Conservation (phyloP, 2,113 vertebrate genomes). For the Brachyhypopomus occidentalis region DNA sequence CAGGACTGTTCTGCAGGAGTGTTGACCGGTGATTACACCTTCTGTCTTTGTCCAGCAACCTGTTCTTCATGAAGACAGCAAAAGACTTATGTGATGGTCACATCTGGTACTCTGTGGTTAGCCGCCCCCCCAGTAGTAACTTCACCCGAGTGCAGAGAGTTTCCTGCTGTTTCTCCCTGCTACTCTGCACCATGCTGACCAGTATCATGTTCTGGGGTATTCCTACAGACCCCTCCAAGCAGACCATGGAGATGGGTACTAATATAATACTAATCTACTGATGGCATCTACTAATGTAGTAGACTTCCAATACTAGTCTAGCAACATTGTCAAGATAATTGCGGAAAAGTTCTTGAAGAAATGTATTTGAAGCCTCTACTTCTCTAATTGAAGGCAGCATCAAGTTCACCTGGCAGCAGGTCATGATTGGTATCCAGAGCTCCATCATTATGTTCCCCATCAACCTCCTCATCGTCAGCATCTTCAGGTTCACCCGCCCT, state of each 20-base stretch:
- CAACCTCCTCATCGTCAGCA: conserved; percentile 93
- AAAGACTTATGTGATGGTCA: conserved; percentile 88
- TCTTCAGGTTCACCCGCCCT: conserved; percentile 84
- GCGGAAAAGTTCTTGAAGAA: neutral
- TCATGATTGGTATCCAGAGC: conserved; percentile 92
- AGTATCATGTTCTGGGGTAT: conserved; percentile 97
- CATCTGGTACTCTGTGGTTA: conserved; percentile 92
- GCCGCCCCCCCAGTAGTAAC: conserved; percentile 80
- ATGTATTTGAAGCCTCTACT: neutral
- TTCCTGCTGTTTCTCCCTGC: conserved; percentile 91
- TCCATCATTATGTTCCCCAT: conserved; percentile 95
- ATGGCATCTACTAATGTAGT: too few relatives aligned
- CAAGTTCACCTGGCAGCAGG: conserved; percentile 95
- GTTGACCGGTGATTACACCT: neutral
- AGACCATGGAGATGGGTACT: conserved; percentile 93
- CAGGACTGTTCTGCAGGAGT: neutral
- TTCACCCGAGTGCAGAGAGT: conserved; percentile 89
- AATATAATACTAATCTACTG: neutral
- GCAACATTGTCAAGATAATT: neutral
- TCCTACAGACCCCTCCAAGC: conserved; percentile 88
- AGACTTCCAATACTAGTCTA: neutral
- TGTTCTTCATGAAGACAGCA: conserved; percentile 91
- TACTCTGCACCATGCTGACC: conserved; percentile 95
- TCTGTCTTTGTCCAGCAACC: conserved; percentile 72
- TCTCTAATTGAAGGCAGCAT: conserved; percentile 78